phyloP scores from a whole-genome alignment of 2,888 invertebrate genomes.

The Eristalis tenax region DNA sequence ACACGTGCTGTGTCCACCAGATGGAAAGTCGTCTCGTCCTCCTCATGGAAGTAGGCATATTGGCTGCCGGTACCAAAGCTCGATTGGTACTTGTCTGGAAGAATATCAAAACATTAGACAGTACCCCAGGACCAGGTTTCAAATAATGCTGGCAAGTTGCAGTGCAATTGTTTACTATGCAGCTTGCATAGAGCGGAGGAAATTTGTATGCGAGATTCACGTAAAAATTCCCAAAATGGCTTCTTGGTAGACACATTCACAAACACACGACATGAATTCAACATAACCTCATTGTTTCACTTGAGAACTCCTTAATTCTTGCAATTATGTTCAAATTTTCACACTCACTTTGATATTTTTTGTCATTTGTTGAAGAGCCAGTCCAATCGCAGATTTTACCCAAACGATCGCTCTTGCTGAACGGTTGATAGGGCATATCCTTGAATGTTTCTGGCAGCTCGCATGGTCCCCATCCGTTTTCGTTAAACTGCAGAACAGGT shows the following conservation, averaged over 20 bases:
- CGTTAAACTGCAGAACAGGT: conserved; percentile 79
- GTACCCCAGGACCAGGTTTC: not conserved
- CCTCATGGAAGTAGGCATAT: conserved; percentile 99
- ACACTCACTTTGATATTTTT: conserved; percentile 93
- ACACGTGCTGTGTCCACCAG: conserved; percentile 96
- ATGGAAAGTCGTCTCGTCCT: conserved; percentile 99
- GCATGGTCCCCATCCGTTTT: conserved; percentile 96
- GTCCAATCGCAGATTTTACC: conserved; percentile 99
- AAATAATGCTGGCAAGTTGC: not conserved
- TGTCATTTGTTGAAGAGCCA: conserved; percentile 94
- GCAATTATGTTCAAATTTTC: not conserved
- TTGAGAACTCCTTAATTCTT: not conserved
- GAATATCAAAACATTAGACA: not conserved
- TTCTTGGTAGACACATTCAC: not conserved
- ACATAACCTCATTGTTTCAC: conserved; percentile 51
- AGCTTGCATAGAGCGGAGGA: conserved; percentile 5
- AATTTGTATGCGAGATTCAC: conserved; percentile 34
- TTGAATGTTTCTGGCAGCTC: conserved; percentile 94
- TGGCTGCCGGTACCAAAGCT: conserved; percentile 97
- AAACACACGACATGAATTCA: conserved; percentile 44
- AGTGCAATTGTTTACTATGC: conserved; percentile 39
- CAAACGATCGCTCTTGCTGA: conserved; percentile 98
- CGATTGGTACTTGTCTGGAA: conserved; percentile 92
- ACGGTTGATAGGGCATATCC: conserved; percentile 95
- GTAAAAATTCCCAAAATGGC: conserved; percentile 60